phyloP scores from a whole-genome alignment of 2,888 invertebrate genomes.

The Caenorhabditis panamensis region DNA sequence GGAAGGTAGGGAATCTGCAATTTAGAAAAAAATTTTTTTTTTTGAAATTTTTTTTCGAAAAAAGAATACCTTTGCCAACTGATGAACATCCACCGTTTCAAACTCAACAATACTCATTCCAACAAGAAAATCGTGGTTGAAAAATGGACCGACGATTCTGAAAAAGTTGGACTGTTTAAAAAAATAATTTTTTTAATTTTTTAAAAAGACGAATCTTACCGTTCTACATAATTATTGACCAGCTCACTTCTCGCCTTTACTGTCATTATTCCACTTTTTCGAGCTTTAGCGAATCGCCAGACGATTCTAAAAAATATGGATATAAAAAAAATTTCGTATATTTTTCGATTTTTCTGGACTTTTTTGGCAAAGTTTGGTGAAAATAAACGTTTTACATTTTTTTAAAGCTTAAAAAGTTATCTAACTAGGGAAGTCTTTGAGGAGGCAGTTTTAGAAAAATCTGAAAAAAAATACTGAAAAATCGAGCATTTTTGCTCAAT shows the following conservation, averaged over 20 bases:
- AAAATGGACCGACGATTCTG: slow-evolving; percentile 72
- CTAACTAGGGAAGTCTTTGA: too few species aligned
- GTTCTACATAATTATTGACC: slow-evolving; percentile 65
- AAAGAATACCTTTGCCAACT: slow-evolving; percentile 80
- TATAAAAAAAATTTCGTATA: background rate
- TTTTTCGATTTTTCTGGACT: too few species aligned
- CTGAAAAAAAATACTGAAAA: too few species aligned
- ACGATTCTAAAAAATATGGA: slow-evolving; percentile 77
- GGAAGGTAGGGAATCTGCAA: slow-evolving; percentile 74
- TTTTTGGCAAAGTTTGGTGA: too few species aligned
- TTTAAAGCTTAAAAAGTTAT: too few species aligned
- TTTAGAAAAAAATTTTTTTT: background rate
- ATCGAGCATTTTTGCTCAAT: too few species aligned
- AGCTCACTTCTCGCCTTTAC: slow-evolving; percentile 73
- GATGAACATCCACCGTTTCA: slow-evolving; percentile 73
- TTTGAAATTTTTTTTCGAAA: background rate
- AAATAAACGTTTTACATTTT: too few species aligned
- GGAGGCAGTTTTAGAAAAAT: too few species aligned
- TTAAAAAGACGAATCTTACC: slow-evolving; percentile 14
- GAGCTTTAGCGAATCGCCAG: slow-evolving; percentile 79
- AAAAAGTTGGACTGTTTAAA: background rate
- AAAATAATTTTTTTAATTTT: background rate
- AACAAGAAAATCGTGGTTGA: slow-evolving; percentile 68
- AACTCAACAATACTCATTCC: slow-evolving; percentile 74
- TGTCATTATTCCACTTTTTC: slow-evolving; percentile 75